These are phyloP conservation scores for Trematomus bernacchii DNA, from an alignment of 2,797 vertebrate genomes.

Conservation along the genomic window DNA sequence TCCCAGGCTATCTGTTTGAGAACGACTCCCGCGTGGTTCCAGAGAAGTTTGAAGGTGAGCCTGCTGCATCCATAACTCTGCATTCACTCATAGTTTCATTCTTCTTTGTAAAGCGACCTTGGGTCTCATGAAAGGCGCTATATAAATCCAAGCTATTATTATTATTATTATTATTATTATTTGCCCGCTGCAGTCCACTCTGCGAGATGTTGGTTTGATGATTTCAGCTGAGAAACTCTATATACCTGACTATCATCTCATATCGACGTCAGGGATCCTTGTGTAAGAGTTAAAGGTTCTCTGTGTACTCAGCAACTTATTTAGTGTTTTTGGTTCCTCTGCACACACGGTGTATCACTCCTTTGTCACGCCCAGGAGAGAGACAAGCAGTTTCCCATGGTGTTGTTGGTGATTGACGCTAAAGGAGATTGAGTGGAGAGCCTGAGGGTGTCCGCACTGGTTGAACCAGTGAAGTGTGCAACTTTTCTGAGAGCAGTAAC, in stretches of 20 bases:
- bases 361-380: conserved; percentile 50
- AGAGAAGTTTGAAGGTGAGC: conserved; percentile 96
- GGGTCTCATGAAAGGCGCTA: too few species aligned
- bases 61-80: background rate
- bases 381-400: conserved; percentile 65
- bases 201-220: conserved; percentile 13
- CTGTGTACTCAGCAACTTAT: conserved; percentile 43
- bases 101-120: too few species aligned
- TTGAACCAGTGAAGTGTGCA: conserved; percentile 63
- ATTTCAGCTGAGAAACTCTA: conserved; percentile 48
- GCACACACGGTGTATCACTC: conserved; percentile 33
- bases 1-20: conserved; percentile 92
- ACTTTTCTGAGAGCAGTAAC: conserved; percentile 63
- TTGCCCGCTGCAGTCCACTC: background rate
- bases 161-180: too few species aligned
- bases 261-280: conserved; percentile 38
- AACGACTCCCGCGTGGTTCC: conserved; percentile 96
- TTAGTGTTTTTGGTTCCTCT: conserved; percentile 65
- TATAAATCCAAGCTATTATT: too few species aligned
- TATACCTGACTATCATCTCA: conserved; percentile 20
- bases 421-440: conserved; percentile 66
- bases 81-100: conserved; percentile 16
- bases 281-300: conserved; percentile 36
- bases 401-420: conserved; percentile 47
- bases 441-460: conserved; percentile 61